phyloP scores from a whole-genome alignment of 2,113 vertebrate genomes.

The Rhinogobius similis region DNA sequence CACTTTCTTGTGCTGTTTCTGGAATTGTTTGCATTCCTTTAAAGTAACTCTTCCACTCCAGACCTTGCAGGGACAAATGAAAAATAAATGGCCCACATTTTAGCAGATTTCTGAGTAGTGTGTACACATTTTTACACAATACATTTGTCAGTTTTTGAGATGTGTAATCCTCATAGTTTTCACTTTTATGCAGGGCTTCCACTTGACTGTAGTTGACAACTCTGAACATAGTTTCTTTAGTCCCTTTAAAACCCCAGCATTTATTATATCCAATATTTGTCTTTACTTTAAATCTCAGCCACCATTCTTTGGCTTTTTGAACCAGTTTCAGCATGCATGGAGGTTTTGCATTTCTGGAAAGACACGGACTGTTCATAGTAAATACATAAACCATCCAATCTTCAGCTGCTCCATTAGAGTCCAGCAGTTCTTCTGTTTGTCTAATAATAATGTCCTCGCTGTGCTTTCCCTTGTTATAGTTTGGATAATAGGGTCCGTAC shows the following conservation, averaged over 20 bases:
- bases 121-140: conserved; percentile 43
- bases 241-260: conserved; percentile 64
- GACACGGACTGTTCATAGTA: conserved; percentile 61
- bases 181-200: conserved; percentile 22
- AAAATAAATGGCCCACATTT: conserved; percentile 7
- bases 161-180: conserved; percentile 38
- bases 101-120: conserved; percentile 30
- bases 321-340: conserved; percentile 62
- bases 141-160: conserved; percentile 11
- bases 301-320: conserved; percentile 54
- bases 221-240: conserved; percentile 59
- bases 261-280: conserved; percentile 54
- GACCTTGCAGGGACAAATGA: conserved; percentile 1
- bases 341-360: conserved; percentile 36
- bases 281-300: conserved; percentile 44
- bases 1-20: conserved; percentile 24
- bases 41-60: conserved; percentile 43
- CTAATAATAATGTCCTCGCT: conserved; percentile 60
- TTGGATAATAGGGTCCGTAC: conserved; percentile 58
- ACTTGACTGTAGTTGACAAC: conserved; percentile 42
- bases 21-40: conserved; percentile 23
- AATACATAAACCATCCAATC: conserved; percentile 52
- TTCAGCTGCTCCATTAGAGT: conserved; percentile 1
- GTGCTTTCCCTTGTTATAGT: conserved; percentile 51
- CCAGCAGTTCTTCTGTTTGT: conserved; percentile 60